Evolutionary conservation across 2,888 invertebrate species (phyloP).

Genomic region (Agrotis clavis): DNA sequence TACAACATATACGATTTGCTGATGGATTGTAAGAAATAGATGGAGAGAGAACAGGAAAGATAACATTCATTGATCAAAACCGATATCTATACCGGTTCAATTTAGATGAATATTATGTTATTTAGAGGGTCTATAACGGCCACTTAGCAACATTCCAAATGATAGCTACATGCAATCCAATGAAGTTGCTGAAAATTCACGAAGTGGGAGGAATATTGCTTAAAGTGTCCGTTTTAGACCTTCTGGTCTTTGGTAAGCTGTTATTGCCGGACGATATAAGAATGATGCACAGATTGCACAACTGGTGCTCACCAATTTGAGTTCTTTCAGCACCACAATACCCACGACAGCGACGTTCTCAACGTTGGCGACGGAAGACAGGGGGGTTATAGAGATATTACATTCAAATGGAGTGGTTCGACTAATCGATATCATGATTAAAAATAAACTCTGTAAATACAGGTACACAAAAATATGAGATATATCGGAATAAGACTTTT

Average conservation of each 20-base stretch:
- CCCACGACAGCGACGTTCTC: conserved; percentile 49
- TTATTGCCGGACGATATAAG: conserved; percentile 32
- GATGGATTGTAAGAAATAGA: too few species aligned
- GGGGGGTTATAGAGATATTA: conserved; percentile 39
- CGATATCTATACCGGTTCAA: too few species aligned
- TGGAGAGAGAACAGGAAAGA: too few species aligned
- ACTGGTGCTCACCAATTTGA: conserved; percentile 26
- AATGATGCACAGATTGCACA: conserved; percentile 39
- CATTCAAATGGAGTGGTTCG: conserved; percentile 44
- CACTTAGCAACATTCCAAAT: too few species aligned
- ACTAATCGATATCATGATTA: conserved; percentile 38
- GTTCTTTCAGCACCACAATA: conserved; percentile 55
- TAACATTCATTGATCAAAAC: too few species aligned
- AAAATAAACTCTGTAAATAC: conserved; percentile 54
- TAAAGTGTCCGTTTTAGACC: too few species aligned
- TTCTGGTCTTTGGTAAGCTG: conserved; percentile 46
- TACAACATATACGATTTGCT: too few species aligned
- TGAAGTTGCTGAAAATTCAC: too few species aligned
- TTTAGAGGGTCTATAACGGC: too few species aligned
- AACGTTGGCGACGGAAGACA: conserved; percentile 67
- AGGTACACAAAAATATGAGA: conserved; percentile 57
- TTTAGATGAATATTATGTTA: too few species aligned
- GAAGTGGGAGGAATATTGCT: too few species aligned
- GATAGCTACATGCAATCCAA: too few species aligned
- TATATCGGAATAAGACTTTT: conserved; percentile 40